Evolutionary conservation across 2,113 vertebrate genomes (phyloP).

Genomic region (Porphyrio hochstetteri): DNA sequence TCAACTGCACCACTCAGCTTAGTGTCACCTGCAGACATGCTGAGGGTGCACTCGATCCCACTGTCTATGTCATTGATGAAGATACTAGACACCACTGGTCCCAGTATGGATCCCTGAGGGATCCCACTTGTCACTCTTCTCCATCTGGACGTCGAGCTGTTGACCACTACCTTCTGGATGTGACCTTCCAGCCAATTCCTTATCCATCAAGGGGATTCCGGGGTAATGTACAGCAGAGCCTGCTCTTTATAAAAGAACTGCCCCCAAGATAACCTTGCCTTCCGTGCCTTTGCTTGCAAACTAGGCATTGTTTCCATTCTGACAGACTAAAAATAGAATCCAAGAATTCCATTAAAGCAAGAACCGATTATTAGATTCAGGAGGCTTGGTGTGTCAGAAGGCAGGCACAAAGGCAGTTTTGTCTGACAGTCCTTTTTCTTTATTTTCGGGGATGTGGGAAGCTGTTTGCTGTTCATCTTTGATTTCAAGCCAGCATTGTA

Average conservation of each 20-base stretch:
- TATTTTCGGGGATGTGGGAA: background rate
- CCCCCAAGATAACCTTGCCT: slow-evolving; percentile 7
- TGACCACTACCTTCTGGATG: no score
- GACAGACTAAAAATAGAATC: slow-evolving; percentile 32
- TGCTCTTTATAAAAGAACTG: slow-evolving; percentile 36
- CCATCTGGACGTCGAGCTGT: no score
- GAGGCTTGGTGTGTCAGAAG: background rate
- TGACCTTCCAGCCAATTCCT: no score
- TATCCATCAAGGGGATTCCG: background rate
- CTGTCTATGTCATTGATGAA: no score
- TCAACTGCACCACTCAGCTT: no score
- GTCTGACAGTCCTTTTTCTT: background rate
- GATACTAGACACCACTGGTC: no score
- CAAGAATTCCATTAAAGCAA: slow-evolving; percentile 30
- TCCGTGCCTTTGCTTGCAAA: slow-evolving; percentile 10
- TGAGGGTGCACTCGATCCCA: no score
- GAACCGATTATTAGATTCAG: slow-evolving; percentile 16
- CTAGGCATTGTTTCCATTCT: background rate
- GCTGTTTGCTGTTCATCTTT: background rate
- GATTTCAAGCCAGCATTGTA: slow-evolving; percentile 31
- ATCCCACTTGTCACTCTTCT: no score
- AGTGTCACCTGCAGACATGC: no score
- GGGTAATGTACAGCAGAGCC: background rate
- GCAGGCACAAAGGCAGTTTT: background rate
- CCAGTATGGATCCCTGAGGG: no score